A percentile compares a stretch with the other conserved stretches of the same genome.
Conservation (phyloP, 2,113 vertebrate species). For the Rhinopomastus cyanomelas region DNA sequence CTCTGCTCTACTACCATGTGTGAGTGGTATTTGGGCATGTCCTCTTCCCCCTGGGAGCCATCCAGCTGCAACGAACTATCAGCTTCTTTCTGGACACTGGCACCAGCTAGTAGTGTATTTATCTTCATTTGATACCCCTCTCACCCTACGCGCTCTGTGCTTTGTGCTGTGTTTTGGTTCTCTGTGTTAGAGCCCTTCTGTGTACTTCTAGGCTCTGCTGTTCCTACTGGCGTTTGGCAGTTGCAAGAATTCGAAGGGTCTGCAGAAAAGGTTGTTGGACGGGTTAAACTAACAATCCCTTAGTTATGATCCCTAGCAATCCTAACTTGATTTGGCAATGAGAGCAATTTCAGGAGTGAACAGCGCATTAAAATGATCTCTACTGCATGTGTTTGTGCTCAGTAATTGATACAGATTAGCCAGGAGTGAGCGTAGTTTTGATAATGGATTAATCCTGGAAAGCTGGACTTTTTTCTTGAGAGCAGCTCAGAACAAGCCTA, state of each 20-base stretch:
- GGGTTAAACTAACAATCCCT: not conserved
- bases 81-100: not conserved
- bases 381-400: constrained; percentile 6
- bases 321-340: constrained; percentile 6
- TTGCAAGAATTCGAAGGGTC: not conserved
- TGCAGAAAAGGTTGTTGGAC: constrained; percentile 13
- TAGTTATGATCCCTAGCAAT: not conserved
- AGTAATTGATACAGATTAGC: constrained; percentile 54
- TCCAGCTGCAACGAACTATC: not conserved
- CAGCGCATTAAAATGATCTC: constrained; percentile 43
- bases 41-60: not conserved
- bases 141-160: not conserved
- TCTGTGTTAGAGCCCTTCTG: not conserved
- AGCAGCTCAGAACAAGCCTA: not conserved
- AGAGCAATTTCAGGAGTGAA: constrained; percentile 39
- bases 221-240: not conserved
- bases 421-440: constrained; percentile 19
- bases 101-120: not conserved
- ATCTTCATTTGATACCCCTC: not conserved
- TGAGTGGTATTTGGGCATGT: not conserved
- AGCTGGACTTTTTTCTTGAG: not conserved
- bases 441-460: constrained; percentile 51
- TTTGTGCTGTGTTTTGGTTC: not conserved
- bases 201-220: not conserved
- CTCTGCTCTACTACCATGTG: not conserved